Evolutionary conservation across 2,888 invertebrate species (phyloP).

Genomic region (Plemyria rubiginata): DNA sequence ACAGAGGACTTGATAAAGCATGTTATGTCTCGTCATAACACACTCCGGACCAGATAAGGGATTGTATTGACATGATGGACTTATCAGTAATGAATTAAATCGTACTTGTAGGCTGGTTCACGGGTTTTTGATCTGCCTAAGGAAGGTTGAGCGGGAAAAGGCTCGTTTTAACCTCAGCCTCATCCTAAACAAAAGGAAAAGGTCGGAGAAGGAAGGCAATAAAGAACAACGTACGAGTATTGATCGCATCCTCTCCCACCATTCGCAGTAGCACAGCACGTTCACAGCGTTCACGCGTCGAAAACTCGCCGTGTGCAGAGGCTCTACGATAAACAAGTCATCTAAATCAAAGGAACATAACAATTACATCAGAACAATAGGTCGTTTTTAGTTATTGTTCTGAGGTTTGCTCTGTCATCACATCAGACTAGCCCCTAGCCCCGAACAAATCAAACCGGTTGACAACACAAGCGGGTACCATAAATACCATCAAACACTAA

Average conservation of each 20-base stretch:
- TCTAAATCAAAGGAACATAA: constrained; percentile 14
- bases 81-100: constrained; percentile 3
- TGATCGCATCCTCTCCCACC: too few relatives aligned
- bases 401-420: background rate
- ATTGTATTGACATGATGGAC: constrained; percentile 2
- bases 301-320: background rate
- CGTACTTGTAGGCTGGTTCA: background rate
- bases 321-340: constrained; percentile 2
- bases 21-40: constrained; percentile 1
- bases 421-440: constrained; percentile 8
- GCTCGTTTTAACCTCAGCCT: too few relatives aligned
- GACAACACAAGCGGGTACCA: constrained; percentile 2
- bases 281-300: too few relatives aligned
- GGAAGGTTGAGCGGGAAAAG: too few relatives aligned
- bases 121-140: background rate
- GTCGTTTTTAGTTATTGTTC: background rate
- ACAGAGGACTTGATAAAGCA: background rate
- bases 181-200: too few relatives aligned
- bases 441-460: constrained; percentile 8
- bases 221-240: too few relatives aligned
- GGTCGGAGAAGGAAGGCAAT: too few relatives aligned
- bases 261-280: too few relatives aligned
- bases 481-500: too few relatives aligned
- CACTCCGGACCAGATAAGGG: background rate
- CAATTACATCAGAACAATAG: constrained; percentile 12